phyloP scores from a whole-genome alignment of 2,113 vertebrate species.

The Corythoichthys haematopterus region DNA sequence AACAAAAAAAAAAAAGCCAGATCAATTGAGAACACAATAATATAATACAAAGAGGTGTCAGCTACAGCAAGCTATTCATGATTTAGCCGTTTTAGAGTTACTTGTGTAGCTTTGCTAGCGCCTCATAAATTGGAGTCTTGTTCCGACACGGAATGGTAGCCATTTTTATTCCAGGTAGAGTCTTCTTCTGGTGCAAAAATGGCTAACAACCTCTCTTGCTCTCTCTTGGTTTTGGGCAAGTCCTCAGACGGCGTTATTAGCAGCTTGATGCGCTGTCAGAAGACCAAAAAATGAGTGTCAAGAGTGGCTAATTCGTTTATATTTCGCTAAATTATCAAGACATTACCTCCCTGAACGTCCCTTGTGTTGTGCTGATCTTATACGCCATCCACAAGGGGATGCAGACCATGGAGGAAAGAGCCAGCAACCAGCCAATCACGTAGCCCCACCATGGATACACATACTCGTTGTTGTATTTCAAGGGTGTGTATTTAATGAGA shows the following conservation, averaged over 20 bases:
- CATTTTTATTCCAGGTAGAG: conserved; percentile 28
- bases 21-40: conserved; percentile 34
- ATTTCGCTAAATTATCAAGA: neutral
- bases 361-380: conserved; percentile 77
- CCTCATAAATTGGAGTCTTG: conserved; percentile 61
- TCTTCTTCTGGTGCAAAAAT: conserved; percentile 57
- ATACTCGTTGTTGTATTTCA: conserved; percentile 87
- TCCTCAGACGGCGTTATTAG: conserved; percentile 64
- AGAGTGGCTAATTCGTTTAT: neutral
- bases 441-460: conserved; percentile 86
- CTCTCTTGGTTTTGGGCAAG: conserved; percentile 72
- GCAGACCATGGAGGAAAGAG: conserved; percentile 85
- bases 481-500: conserved; percentile 83
- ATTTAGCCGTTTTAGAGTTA: conserved; percentile 1
- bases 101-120: conserved; percentile 1
- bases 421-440: conserved; percentile 82
- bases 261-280: conserved; percentile 57
- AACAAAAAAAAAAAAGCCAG: neutral
- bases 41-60: conserved; percentile 36
- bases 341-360: conserved; percentile 80
- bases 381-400: conserved; percentile 77
- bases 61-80: neutral
- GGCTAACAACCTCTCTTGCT: conserved; percentile 66
- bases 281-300: neutral
- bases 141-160: conserved; percentile 56